phyloP scores from a whole-genome alignment of 2,888 invertebrate species.

The Philopedon plagiatum region DNA sequence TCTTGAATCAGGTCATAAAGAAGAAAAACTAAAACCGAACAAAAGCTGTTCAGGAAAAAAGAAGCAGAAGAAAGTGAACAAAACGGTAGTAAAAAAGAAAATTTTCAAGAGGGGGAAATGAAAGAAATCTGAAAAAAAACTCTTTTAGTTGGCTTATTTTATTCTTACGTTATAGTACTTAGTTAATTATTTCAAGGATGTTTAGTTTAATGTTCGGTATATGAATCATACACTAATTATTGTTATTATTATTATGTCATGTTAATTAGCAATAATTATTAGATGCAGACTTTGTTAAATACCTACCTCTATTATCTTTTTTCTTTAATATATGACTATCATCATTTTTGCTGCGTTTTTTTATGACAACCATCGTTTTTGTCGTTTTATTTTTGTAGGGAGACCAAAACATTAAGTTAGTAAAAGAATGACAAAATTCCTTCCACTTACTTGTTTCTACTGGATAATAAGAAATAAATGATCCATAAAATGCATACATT shows the following conservation, averaged over 20 bases:
- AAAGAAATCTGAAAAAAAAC: not conserved
- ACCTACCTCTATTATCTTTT: no score
- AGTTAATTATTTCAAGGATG: not conserved
- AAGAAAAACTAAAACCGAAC: not conserved
- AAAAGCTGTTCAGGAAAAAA: not conserved
- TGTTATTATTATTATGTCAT: no score
- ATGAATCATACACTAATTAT: no score
- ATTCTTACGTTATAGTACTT: not conserved
- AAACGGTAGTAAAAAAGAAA: not conserved
- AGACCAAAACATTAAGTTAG: no score
- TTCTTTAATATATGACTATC: not conserved
- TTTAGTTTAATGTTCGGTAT: no score
- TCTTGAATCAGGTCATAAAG: no score
- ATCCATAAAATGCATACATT: not conserved
- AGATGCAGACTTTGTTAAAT: no score
- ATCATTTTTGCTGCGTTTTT: not conserved
- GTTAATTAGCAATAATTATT: no score
- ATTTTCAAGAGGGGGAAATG: not conserved
- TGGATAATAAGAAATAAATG: not conserved
- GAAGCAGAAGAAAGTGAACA: not conserved
- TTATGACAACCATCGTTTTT: not conserved
- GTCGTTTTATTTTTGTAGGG: not conserved
- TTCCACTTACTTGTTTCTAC: not conserved
- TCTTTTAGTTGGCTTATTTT: not conserved
- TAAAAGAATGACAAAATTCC: not conserved